Conservation (phyloP, 64 coral and sea anemone species). For the Actinia equina region DNA sequence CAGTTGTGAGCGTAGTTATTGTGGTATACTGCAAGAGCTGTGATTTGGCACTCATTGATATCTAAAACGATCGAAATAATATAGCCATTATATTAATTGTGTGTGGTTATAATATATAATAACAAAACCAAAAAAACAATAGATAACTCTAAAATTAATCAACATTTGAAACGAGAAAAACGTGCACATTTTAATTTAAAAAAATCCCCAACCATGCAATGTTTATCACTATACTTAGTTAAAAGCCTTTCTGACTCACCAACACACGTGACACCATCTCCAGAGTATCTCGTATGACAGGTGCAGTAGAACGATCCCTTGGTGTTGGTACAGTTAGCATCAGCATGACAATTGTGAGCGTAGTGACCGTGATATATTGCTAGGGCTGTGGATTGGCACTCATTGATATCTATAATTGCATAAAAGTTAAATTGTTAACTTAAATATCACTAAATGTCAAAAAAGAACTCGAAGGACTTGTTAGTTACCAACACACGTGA, state of each 20-base stretch:
- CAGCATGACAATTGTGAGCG: constrained; percentile 59
- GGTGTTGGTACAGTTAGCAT: constrained; percentile 72
- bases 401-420: constrained; percentile 22
- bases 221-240: constrained; percentile 16
- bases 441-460: too few species aligned
- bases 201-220: too few species aligned
- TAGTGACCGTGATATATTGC: constrained; percentile 50
- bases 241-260: constrained; percentile 29
- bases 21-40: constrained; percentile 30
- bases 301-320: constrained; percentile 77
- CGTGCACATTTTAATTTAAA: too few species aligned
- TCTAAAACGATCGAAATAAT: constrained; percentile 15
- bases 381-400: constrained; percentile 28
- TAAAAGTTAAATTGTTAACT: too few species aligned
- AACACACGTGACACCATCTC: constrained; percentile 67
- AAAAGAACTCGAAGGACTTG: too few species aligned
- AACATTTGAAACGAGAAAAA: too few species aligned
- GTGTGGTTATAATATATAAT: too few species aligned
- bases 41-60: constrained; percentile 56
- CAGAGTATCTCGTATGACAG: constrained; percentile 75
- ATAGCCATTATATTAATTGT: too few species aligned
- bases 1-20: constrained; percentile 55
- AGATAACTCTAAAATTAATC: too few species aligned
- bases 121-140: too few species aligned
- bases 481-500: constrained; percentile 48